Conservation (phyloP, 2,113 vertebrate species). For the Vireo altiloquus region DNA sequence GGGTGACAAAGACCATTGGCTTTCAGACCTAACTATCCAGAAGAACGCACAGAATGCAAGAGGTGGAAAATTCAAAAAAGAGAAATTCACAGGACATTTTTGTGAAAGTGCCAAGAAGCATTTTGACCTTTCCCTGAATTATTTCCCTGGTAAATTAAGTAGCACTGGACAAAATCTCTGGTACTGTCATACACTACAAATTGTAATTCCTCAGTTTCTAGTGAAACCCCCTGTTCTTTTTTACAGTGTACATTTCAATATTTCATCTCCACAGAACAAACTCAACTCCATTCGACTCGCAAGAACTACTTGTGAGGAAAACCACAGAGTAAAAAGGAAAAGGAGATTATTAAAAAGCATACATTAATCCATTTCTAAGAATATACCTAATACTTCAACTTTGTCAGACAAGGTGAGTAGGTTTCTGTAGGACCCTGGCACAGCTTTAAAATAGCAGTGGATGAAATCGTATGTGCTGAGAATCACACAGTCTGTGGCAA, state of each 20-base stretch:
- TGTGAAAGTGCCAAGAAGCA: not conserved
- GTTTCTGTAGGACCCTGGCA: not conserved
- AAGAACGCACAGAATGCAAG: constrained; percentile 18
- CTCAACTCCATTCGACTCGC: not conserved
- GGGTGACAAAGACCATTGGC: constrained; percentile 40
- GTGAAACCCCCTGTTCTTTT: not conserved
- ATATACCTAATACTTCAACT: not conserved
- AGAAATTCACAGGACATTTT: not conserved
- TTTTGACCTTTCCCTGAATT: constrained; percentile 18
- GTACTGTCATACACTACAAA: not conserved
- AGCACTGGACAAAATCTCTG: not conserved
- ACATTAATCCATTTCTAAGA: not conserved
- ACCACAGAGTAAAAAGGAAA: not conserved
- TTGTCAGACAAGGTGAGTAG: not conserved
- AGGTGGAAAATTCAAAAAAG: constrained; percentile 11
- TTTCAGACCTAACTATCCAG: constrained; percentile 47
- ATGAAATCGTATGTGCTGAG: not conserved
- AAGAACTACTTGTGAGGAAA: not conserved
- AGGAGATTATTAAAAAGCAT: not conserved
- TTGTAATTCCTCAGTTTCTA: not conserved
- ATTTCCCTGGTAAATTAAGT: not conserved
- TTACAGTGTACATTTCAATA: not conserved
- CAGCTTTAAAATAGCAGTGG: not conserved
- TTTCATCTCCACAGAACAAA: not conserved
- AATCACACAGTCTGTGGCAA: not conserved